phyloP scores from a whole-genome alignment of 2,888 invertebrate species.

The Parelbella ahira region DNA sequence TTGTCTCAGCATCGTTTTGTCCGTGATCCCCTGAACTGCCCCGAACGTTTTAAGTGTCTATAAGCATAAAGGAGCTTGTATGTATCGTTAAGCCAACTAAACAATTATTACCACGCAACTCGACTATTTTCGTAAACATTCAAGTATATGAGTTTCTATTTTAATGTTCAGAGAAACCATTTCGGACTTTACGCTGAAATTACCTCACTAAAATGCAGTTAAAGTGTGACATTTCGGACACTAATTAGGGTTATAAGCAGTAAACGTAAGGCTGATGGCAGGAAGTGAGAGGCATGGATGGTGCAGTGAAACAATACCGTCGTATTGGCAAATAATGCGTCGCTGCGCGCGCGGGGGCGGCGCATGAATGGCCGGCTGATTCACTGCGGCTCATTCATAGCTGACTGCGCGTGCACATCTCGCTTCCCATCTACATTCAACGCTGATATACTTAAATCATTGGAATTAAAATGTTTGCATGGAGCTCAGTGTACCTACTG shows the following conservation, averaged over 20 bases:
- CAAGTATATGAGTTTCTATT: too few relatives aligned
- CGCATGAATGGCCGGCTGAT: slow-evolving; percentile 69
- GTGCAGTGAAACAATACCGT: slow-evolving; percentile 63
- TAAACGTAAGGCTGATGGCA: slow-evolving; percentile 35
- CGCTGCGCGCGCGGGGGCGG: slow-evolving; percentile 66
- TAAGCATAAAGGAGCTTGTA: too few relatives aligned
- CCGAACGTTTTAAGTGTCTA: too few relatives aligned
- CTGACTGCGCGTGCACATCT: slow-evolving; percentile 39
- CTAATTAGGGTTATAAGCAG: slow-evolving; percentile 25
- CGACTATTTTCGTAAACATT: too few relatives aligned
- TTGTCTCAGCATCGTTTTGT: too few relatives aligned
- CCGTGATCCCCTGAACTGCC: too few relatives aligned
- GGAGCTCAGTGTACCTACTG: background rate
- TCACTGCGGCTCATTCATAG: slow-evolving; percentile 71
- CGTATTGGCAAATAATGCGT: slow-evolving; percentile 48
- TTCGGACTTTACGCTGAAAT: too few relatives aligned
- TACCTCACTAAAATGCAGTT: too few relatives aligned
- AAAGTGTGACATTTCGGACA: slow-evolving; percentile 14
- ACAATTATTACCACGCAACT: too few relatives aligned
- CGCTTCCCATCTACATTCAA: slow-evolving; percentile 26
- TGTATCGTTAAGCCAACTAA: too few relatives aligned
- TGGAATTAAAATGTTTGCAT: slow-evolving; percentile 23
- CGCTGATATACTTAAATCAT: slow-evolving; percentile 22
- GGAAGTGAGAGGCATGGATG: slow-evolving; percentile 65
- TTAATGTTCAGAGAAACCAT: too few relatives aligned